These are phyloP conservation scores for Phthorimaea operculella DNA, from an alignment of 1,140 invertebrate genomes.

Conservation along the genomic window DNA sequence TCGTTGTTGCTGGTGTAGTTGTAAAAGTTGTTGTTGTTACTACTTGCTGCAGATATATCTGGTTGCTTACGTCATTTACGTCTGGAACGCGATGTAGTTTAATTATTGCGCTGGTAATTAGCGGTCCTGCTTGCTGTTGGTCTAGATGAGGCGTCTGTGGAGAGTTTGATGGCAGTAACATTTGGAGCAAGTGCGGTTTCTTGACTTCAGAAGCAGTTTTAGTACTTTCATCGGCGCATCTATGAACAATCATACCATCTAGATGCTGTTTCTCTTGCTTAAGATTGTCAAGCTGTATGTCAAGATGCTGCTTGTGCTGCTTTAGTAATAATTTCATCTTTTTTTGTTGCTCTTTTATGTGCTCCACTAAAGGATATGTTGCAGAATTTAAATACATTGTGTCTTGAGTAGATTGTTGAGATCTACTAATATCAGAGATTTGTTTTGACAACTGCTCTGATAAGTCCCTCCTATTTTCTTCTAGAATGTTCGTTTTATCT, in stretches of 20 bases:
- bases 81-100: not conserved
- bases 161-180: slow-evolving; percentile 4
- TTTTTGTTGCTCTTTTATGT: slow-evolving; percentile 21
- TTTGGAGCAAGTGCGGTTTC: not conserved
- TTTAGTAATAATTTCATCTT: slow-evolving; percentile 29
- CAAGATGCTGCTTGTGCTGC: slow-evolving; percentile 29
- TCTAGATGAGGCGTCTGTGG: slow-evolving; percentile 6
- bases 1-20: not conserved
- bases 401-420: too few species aligned
- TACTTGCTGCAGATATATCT: too few species aligned
- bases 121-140: not conserved
- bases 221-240: not conserved
- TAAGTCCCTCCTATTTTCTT: too few species aligned
- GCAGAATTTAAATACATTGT: too few species aligned
- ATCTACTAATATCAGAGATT: too few species aligned
- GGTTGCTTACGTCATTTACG: not conserved
- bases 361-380: slow-evolving; percentile 4
- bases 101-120: not conserved
- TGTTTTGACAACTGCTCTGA: too few species aligned
- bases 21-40: not conserved
- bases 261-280: slow-evolving; percentile 24
- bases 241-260: slow-evolving; percentile 8
- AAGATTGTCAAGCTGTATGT: slow-evolving; percentile 28
- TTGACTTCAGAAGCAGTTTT: not conserved
- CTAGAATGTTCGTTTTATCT: too few species aligned